These are phyloP conservation scores for Elmis aenea DNA, from an alignment of 2,888 invertebrate species.

Conservation along the genomic window DNA sequence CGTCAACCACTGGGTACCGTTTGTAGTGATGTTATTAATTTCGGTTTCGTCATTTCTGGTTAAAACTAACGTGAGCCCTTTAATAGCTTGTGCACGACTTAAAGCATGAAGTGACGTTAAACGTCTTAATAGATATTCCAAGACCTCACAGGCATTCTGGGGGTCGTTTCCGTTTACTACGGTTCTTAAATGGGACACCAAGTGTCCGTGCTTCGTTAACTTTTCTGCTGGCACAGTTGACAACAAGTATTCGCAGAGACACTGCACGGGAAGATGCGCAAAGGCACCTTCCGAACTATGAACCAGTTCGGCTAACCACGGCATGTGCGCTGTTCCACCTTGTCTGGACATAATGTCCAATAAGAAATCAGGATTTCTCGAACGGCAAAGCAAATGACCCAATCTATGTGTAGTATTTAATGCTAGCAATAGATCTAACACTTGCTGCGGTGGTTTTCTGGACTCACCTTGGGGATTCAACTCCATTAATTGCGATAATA, in stretches of 20 bases:
- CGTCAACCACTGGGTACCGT: conserved; percentile 52
- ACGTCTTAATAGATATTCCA: conserved; percentile 84
- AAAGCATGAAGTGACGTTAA: conserved; percentile 76
- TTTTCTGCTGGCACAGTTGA: conserved; percentile 62
- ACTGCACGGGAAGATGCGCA: conserved; percentile 92
- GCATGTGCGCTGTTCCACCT: conserved; percentile 81
- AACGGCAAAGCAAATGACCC: conserved; percentile 83
- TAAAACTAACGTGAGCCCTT: conserved; percentile 43
- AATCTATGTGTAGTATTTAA: conserved; percentile 75
- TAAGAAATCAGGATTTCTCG: conserved; percentile 86
- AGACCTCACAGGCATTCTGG: conserved; percentile 67
- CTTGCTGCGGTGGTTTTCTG: conserved; percentile 69
- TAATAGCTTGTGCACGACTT: conserved; percentile 71
- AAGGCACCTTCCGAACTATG: conserved; percentile 83
- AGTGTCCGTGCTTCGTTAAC: conserved; percentile 69
- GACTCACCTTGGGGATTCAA: conserved; percentile 82
- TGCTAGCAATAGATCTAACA: conserved; percentile 74
- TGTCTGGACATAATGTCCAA: conserved; percentile 88
- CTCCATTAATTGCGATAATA: conserved; percentile 78
- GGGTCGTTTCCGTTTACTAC: conserved; percentile 51
- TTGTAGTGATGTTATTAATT: conserved; percentile 26
- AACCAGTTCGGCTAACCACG: conserved; percentile 92
- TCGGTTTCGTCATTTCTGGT: conserved; percentile 46
- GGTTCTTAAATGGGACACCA: conserved; percentile 54
- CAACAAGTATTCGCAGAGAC: conserved; percentile 91